Evolutionary conservation across 2,888 invertebrate genomes (phyloP).

Genomic region (Dilophus febrilis): DNA sequence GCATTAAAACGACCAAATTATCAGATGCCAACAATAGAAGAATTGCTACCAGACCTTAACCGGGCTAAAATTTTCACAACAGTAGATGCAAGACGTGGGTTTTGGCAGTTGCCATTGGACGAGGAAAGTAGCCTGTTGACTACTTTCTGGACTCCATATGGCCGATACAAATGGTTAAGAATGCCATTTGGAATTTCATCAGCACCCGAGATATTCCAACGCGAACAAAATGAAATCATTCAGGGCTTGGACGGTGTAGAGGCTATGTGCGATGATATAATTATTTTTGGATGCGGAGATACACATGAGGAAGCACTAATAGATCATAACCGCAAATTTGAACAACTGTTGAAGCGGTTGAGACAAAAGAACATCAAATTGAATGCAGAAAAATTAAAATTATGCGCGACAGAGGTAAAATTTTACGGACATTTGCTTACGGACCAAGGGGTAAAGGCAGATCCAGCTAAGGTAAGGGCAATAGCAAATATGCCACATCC

Average conservation of each 20-base stretch:
- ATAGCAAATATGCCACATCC: constrained; percentile 8
- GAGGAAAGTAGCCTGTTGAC: not conserved
- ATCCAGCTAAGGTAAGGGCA: constrained; percentile 7
- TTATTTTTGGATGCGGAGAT: constrained; percentile 9
- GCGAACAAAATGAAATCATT: constrained; percentile 7
- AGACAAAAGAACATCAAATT: constrained; percentile 11
- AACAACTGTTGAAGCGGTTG: constrained; percentile 8
- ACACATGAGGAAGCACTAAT: constrained; percentile 9
- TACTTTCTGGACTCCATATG: constrained; percentile 7
- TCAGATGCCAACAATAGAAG: constrained; percentile 7
- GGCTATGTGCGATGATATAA: constrained; percentile 11
- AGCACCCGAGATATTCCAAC: constrained; percentile 11
- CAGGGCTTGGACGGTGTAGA: constrained; percentile 7
- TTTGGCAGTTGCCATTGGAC: constrained; percentile 8
- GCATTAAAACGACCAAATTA: constrained; percentile 4
- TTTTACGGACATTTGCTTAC: constrained; percentile 14
- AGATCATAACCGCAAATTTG: constrained; percentile 12
- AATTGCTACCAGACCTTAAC: constrained; percentile 5
- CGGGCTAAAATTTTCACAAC: constrained; percentile 3
- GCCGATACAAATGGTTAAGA: constrained; percentile 2
- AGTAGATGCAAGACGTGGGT: constrained; percentile 8
- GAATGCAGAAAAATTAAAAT: constrained; percentile 14
- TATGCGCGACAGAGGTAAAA: constrained; percentile 12
- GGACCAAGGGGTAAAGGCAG: constrained; percentile 9
- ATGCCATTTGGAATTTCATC: constrained; percentile 10